Evolutionary conservation across 2,113 vertebrate genomes (phyloP), one percentile per base, ranked within the genome.

Genomic region (Neoarius graeffei): DNA sequence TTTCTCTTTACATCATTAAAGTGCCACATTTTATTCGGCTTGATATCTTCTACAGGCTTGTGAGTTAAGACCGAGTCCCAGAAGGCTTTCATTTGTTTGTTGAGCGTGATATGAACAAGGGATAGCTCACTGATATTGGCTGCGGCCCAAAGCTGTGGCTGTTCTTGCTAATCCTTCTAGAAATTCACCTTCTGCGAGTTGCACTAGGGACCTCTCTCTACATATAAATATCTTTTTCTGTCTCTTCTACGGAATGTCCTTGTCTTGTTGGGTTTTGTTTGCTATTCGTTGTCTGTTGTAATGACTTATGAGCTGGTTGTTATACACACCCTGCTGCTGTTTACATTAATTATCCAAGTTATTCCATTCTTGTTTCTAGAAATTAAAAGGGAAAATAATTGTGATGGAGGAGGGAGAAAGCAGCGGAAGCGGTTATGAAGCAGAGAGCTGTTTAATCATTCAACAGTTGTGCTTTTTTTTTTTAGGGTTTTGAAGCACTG

Each of bases 271-370:
- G 71, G 80, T 56, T 84, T 62, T 83, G 76, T 87, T 84, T 71
- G 62, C 80, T 83, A 62, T 88, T 84, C 54, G 14, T 82, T 76
- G 54, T 86, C 62, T 5, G 52, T 35, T 85, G 54, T 80, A 76
- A 62, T 81, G 67, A 87, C 80, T 81, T 54, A 76, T 64, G 59
- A 86, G 76, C 60, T 82, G 64, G 87, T 88, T 82, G 84, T 86
- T 82, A 73, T 89, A 88, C 83, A 82, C 74, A 54, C 89, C 57
- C 71, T 80, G 62, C 88, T 71, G 81, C 67, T 88, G 86, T 88
- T 90, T 92, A 90, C 86, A 83, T 88, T 71, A 89, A 77, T 89
- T 89, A 54, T 89, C 42, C 89, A 86, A 90, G 88, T 90, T 92
- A 90, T 91, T 91, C 56, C 60, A 69, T 19, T 79, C 60, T 52